A percentile compares a stretch with the other conserved stretches of the same genome.
Conservation (phyloP, 2,113 vertebrate species). For the Pontoporia blainvillei region DNA sequence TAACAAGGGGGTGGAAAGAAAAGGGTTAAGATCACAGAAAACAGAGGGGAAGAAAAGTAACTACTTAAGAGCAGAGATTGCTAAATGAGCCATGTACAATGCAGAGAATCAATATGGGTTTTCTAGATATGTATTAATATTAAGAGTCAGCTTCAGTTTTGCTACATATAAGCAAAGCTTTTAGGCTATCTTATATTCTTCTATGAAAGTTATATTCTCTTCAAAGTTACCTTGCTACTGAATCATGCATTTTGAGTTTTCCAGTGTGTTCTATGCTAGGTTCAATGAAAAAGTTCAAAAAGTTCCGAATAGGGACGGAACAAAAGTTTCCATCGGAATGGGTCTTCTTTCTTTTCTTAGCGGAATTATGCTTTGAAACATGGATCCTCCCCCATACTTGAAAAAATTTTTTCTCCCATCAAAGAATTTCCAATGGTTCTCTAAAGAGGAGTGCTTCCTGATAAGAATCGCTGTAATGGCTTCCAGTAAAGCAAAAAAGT, state of each 20-base stretch:
- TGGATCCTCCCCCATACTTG: background rate
- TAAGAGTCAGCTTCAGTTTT: background rate
- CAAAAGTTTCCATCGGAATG: background rate
- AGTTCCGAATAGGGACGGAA: background rate
- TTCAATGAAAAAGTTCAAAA: background rate
- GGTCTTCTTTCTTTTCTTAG: background rate
- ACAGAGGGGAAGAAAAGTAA: background rate
- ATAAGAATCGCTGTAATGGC: background rate
- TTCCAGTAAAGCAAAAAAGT: background rate
- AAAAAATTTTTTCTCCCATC: background rate
- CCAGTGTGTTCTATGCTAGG: background rate
- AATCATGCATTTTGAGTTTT: background rate
- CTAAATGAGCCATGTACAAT: background rate
- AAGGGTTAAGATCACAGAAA: background rate
- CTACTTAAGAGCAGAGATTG: background rate
- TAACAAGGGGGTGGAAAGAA: background rate
- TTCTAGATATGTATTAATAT: conserved; percentile 21
- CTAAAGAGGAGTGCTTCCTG: background rate
- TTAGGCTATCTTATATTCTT: background rate
- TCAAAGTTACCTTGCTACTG: background rate
- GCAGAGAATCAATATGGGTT: background rate
- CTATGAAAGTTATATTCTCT: background rate
- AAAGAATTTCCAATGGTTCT: background rate
- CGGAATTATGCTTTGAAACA: background rate
- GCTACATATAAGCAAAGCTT: background rate